Percentiles rank a stretch among this genome's conserved stretches.
Evolutionary conservation across 2,888 invertebrate genomes (phyloP).

Genomic region (Pardosa pseudoannulata): DNA sequence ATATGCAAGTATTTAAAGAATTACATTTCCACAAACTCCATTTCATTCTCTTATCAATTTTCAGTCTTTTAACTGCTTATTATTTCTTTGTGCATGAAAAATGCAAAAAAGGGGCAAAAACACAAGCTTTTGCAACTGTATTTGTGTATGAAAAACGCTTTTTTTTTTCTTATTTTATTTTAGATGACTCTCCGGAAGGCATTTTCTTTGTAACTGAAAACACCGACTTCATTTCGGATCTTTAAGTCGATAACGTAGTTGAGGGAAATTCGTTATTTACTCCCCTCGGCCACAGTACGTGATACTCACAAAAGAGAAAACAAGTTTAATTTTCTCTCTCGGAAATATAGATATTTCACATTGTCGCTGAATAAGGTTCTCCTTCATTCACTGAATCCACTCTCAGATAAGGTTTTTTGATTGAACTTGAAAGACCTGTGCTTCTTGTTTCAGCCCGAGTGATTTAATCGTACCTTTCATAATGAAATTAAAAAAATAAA

Average conservation of each 20-base stretch:
- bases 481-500: not conserved
- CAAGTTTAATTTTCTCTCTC: constrained; percentile 44
- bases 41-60: not conserved
- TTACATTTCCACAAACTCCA: not conserved
- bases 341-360: constrained; percentile 54
- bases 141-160: too few relatives aligned
- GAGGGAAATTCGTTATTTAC: constrained; percentile 46
- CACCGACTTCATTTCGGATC: not conserved
- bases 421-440: constrained; percentile 5
- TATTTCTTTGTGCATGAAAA: not conserved
- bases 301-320: constrained; percentile 57
- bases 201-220: not conserved
- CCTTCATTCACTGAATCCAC: constrained; percentile 26
- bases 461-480: constrained; percentile 22
- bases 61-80: not conserved
- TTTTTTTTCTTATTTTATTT: not conserved
- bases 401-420: constrained; percentile 37
- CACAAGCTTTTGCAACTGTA: too few relatives aligned
- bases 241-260: not conserved
- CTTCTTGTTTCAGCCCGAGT: constrained; percentile 40
- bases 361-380: constrained; percentile 58
- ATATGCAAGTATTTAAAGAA: not conserved
- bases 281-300: constrained; percentile 34
- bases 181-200: not conserved
- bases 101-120: too few relatives aligned